These are phyloP conservation scores for Euplexia lucipara DNA, from an alignment of 2,888 invertebrate species.

Conservation along the genomic window DNA sequence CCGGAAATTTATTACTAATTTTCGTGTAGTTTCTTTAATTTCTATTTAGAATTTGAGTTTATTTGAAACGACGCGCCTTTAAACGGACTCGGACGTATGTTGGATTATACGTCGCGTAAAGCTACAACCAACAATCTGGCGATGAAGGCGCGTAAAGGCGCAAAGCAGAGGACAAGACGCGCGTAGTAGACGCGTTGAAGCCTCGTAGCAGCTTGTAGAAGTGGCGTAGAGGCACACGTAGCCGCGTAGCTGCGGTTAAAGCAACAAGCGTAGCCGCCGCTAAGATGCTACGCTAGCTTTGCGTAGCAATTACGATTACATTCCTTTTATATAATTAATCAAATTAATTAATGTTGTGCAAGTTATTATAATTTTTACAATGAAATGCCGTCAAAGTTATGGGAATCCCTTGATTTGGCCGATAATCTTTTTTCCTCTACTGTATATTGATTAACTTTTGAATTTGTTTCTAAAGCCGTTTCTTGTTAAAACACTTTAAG, in stretches of 20 bases:
- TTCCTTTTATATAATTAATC: background rate
- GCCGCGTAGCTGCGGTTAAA: constrained; percentile 13
- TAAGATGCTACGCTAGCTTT: constrained; percentile 18
- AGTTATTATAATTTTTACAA: background rate
- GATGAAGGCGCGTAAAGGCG: constrained; percentile 11
- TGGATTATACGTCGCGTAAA: background rate
- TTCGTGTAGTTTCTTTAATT: background rate
- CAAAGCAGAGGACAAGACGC: constrained; percentile 6
- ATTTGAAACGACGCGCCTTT: background rate
- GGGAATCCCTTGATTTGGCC: constrained; percentile 10
- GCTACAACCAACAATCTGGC: background rate
- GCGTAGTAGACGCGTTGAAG: background rate
- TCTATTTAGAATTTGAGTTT: background rate
- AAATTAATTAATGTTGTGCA: background rate
- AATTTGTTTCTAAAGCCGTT: background rate
- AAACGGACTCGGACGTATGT: no score
- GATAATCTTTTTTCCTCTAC: background rate
- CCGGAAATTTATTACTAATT: no score
- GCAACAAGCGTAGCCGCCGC: constrained; percentile 5
- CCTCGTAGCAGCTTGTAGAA: constrained; percentile 19
- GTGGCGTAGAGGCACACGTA: background rate
- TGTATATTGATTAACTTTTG: background rate
- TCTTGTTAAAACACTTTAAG: background rate
- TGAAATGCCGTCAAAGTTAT: background rate
- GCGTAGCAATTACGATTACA: background rate